Conservation (phyloP, 2,113 vertebrate genomes). For the Neopipo cinnamomea region DNA sequence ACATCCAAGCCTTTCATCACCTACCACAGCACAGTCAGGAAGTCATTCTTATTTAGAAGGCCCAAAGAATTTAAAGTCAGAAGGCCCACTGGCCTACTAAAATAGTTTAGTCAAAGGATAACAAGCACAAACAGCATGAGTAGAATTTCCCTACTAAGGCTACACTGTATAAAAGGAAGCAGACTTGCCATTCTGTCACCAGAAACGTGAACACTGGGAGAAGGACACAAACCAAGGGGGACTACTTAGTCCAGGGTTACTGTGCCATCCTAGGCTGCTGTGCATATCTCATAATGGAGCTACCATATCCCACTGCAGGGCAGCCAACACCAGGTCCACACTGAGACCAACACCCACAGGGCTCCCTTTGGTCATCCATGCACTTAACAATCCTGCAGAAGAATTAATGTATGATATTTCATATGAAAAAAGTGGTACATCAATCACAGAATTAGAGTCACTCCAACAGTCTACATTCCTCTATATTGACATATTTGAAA, state of each 20-base stretch:
- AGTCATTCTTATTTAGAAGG: background rate
- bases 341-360: rapidly evolving
- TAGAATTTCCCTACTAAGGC: background rate
- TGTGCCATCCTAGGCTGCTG: rapidly evolving
- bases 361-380: rapidly evolving
- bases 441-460: background rate
- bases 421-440: background rate
- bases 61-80: background rate
- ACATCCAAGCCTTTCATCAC: background rate
- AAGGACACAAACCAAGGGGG: background rate
- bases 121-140: background rate
- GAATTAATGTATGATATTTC: background rate
- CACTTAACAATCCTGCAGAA: background rate
- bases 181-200: background rate
- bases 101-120: background rate
- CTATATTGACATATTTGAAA: background rate
- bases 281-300: rapidly evolving
- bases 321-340: rapidly evolving
- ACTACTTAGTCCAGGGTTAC: background rate
- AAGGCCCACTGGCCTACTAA: background rate
- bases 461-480: background rate
- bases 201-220: background rate
- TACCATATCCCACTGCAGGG: rapidly evolving
- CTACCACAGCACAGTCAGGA: background rate
- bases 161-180: background rate